These are phyloP conservation scores for Catostomus latipinnis DNA, from an alignment of 2,797 vertebrate species.

Conservation along the genomic window DNA sequence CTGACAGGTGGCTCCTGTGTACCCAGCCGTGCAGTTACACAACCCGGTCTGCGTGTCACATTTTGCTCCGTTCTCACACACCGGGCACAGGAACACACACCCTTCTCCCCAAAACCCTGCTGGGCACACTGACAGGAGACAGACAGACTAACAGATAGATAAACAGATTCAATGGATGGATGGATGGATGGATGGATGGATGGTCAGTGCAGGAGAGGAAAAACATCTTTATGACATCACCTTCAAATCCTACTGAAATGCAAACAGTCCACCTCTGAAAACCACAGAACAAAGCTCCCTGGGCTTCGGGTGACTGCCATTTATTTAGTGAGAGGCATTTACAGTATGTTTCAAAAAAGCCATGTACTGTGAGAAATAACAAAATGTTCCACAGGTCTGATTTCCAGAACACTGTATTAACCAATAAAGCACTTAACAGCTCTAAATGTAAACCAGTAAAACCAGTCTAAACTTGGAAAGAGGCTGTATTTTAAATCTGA, in stretches of 20 bases:
- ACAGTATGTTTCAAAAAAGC: background rate
- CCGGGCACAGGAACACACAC: too few species aligned
- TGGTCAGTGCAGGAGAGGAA: too few species aligned
- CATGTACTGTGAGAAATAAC: background rate
- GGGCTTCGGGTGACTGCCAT: too few species aligned
- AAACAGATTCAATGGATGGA: too few species aligned
- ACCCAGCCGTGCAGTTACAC: too few species aligned
- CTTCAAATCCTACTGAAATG: background rate
- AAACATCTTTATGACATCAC: background rate
- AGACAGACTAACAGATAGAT: too few species aligned
- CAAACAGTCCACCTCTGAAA: background rate
- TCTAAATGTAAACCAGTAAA: background rate
- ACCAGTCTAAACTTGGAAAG: background rate
- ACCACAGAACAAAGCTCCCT: background rate
- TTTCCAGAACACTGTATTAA: background rate
- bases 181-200: too few species aligned
- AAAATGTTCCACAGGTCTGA: background rate
- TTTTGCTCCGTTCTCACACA: too few species aligned
- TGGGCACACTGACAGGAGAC: too few species aligned
- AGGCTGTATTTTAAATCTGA: background rate
- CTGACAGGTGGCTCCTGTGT: too few species aligned
- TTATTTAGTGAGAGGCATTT: background rate
- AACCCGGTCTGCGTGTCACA: too few species aligned
- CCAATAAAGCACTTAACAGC: background rate
- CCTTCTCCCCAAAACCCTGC: too few species aligned